phyloP scores from a whole-genome alignment of 2,888 invertebrate genomes.

The Arctia plantaginis region DNA sequence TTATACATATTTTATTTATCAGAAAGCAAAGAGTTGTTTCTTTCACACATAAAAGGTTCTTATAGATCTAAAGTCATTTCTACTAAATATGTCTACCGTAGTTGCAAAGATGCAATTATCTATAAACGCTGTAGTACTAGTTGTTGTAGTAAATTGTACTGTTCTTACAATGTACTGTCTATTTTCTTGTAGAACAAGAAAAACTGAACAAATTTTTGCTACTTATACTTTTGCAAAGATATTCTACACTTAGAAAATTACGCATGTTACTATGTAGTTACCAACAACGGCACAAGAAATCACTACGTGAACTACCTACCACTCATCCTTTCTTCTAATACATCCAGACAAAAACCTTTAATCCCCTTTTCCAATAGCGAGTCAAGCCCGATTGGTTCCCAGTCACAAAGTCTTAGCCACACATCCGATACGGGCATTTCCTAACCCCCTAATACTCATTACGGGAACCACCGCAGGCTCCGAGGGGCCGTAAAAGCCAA shows the following conservation, averaged over 20 bases:
- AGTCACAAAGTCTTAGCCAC: conserved; percentile 57
- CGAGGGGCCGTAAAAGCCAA: conserved; percentile 74
- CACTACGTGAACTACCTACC: conserved; percentile 7
- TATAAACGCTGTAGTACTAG: too few relatives aligned
- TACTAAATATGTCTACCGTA: too few relatives aligned
- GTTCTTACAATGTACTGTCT: too few relatives aligned
- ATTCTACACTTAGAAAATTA: neutral
- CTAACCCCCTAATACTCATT: conserved; percentile 67
- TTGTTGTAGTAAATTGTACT: too few relatives aligned
- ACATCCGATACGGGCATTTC: conserved; percentile 56
- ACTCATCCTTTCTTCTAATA: conserved; percentile 18
- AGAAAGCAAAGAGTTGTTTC: too few relatives aligned
- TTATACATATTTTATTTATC: too few relatives aligned
- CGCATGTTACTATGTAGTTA: neutral
- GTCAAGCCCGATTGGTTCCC: conserved; percentile 53
- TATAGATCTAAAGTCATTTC: too few relatives aligned
- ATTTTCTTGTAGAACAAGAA: too few relatives aligned
- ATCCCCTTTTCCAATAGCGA: conserved; percentile 42
- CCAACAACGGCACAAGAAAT: conserved; percentile 6
- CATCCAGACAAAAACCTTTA: conserved; percentile 37
- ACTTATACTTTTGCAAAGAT: neutral
- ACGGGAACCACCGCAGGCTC: conserved; percentile 62
- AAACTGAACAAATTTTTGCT: neutral
- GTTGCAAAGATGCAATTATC: too few relatives aligned
- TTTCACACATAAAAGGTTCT: too few relatives aligned